Evolutionary conservation across 1,140 invertebrate species (phyloP).

Genomic region (Eumeta japonica): DNA sequence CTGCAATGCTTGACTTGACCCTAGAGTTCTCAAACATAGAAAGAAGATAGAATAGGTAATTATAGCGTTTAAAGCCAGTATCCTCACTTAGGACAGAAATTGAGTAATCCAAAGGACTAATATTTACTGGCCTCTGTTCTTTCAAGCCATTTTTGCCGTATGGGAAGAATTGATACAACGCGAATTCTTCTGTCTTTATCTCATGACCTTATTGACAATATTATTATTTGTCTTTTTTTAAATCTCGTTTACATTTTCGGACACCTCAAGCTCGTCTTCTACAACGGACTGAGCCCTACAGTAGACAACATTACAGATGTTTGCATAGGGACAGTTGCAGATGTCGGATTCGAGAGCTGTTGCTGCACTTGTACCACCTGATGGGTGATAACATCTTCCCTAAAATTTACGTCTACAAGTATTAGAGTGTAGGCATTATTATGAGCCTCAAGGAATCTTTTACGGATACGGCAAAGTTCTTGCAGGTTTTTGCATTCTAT

Average conservation of each 20-base stretch:
- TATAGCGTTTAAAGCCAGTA: slow-evolving; percentile 30
- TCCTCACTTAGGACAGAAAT: slow-evolving; percentile 29
- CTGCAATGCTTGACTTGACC: slow-evolving; percentile 22
- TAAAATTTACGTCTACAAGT: slow-evolving; percentile 9
- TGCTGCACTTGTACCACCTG: too few species aligned
- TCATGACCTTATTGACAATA: slow-evolving; percentile 30
- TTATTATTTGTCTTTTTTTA: slow-evolving; percentile 28
- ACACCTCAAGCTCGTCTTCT: slow-evolving; percentile 26
- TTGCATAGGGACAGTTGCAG: slow-evolving; percentile 16
- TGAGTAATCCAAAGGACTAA: slow-evolving; percentile 39
- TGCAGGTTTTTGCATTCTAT: slow-evolving; percentile 17
- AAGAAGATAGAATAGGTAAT: slow-evolving; percentile 44
- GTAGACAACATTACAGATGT: slow-evolving; percentile 26
- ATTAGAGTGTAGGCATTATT: slow-evolving; percentile 13
- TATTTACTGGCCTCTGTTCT: slow-evolving; percentile 25
- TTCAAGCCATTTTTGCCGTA: slow-evolving; percentile 36
- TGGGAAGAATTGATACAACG: slow-evolving; percentile 36
- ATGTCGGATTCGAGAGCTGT: slow-evolving; percentile 7
- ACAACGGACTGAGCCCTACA: slow-evolving; percentile 24
- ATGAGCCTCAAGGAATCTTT: slow-evolving; percentile 9
- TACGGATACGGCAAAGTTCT: slow-evolving; percentile 15
- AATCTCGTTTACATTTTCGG: slow-evolving; percentile 25
- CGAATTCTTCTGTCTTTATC: slow-evolving; percentile 38
- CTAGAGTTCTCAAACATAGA: slow-evolving; percentile 35
- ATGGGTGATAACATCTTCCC: too few species aligned